Conservation (phyloP, 2,113 vertebrate species). For the Takifugu flavidus region DNA sequence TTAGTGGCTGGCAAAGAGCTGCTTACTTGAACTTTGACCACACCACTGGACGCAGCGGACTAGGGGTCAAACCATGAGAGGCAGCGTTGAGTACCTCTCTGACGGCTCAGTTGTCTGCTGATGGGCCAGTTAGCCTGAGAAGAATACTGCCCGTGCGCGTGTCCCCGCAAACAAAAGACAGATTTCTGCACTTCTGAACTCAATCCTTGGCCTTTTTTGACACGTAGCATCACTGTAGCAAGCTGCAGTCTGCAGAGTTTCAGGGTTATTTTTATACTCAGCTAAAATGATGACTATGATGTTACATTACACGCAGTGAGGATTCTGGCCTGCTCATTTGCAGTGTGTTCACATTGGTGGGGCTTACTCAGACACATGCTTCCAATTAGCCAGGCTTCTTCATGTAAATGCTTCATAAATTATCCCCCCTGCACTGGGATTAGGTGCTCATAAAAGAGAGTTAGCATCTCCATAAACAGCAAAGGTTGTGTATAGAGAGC, state of each 20-base stretch:
- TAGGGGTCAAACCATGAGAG: slow-evolving; percentile 59
- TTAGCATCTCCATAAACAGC: slow-evolving; percentile 98
- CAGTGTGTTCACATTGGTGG: slow-evolving; percentile 81
- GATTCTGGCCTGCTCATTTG: slow-evolving; percentile 77
- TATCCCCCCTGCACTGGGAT: slow-evolving; percentile 93
- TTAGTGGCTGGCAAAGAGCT: slow-evolving; percentile 35
- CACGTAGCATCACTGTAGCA: slow-evolving; percentile 26
- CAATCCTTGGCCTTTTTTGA: slow-evolving; percentile 28
- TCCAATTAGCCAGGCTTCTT: slow-evolving; percentile 98
- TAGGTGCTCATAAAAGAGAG: slow-evolving; percentile 96
- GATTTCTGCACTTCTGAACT: slow-evolving; percentile 22
- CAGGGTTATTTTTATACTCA: slow-evolving; percentile 5
- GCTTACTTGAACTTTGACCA: slow-evolving; percentile 52
- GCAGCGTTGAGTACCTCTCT: slow-evolving; percentile 37
- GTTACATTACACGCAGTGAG: slow-evolving; percentile 22
- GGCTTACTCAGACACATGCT: slow-evolving; percentile 98
- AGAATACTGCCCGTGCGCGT: slow-evolving; percentile 36
- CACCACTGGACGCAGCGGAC: slow-evolving; percentile 25
- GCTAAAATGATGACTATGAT: slow-evolving; percentile 39
- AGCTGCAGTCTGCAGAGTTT: not conserved
- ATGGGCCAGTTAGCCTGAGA: slow-evolving; percentile 64
- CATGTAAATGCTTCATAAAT: slow-evolving; percentile 99
- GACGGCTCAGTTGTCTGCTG: slow-evolving; percentile 56
- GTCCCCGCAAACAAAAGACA: slow-evolving; percentile 50
- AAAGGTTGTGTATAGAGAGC: slow-evolving; percentile 76